Conservation (phyloP, 37 sponge, comb jelly and placozoan genomes). For the Hexactinellida sp. region DNA sequence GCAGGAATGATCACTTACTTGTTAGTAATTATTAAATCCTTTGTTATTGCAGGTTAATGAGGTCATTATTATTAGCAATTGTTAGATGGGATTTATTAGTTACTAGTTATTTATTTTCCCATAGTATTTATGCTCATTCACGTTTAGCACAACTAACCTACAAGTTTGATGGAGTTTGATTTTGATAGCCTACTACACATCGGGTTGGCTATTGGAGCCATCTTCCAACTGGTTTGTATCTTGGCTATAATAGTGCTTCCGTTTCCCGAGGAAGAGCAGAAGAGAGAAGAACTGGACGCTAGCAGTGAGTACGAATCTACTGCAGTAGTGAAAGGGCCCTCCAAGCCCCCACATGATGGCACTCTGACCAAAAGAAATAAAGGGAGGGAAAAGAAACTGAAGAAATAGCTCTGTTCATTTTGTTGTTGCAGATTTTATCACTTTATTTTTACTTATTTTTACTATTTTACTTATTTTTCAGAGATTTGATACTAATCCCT, state of each 20-base stretch:
- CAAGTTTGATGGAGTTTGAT: background rate
- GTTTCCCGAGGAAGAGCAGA: background rate
- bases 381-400: background rate
- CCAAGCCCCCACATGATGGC: background rate
- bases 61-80: too few relatives aligned
- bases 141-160: background rate
- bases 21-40: too few relatives aligned
- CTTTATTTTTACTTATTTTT: background rate
- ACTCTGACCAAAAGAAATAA: background rate
- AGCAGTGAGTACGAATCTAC: background rate
- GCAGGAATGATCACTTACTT: background rate
- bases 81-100: too few relatives aligned
- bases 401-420: background rate
- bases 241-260: constrained; percentile 41
- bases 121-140: too few relatives aligned
- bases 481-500: too few relatives aligned
- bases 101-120: too few relatives aligned
- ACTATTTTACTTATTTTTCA: background rate
- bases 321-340: background rate
- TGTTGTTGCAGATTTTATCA: background rate
- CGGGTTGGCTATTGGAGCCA: constrained; percentile 35
- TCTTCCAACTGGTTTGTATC: constrained; percentile 41
- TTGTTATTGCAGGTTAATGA: too few relatives aligned
- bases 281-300: background rate
- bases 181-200: constrained; percentile 38